Conservation (phyloP, 2,888 invertebrate genomes). For the Cheilosia pagana region DNA sequence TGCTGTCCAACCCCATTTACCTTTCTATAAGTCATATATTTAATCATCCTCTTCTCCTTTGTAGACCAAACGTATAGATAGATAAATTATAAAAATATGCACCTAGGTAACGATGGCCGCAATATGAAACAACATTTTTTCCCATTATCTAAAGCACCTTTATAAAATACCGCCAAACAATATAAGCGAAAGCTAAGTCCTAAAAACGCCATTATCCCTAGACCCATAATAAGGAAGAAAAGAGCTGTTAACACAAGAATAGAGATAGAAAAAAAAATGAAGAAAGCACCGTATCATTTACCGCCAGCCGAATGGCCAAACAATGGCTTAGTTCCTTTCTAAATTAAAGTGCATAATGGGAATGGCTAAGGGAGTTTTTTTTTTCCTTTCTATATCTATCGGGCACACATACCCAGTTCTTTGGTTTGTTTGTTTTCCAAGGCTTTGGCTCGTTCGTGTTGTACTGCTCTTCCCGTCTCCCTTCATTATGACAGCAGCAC, state of each 20-base stretch:
- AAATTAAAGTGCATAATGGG: conserved; percentile 67
- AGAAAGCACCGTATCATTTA: conserved; percentile 50
- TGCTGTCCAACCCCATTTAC: no score
- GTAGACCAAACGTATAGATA: background rate
- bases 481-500: no score
- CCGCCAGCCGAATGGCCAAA: conserved; percentile 60
- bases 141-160: conserved; percentile 1
- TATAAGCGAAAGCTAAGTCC: background rate
- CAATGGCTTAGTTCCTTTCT: conserved; percentile 65
- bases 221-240: conserved; percentile 15
- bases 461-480: conserved; percentile 19
- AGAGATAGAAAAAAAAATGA: conserved; percentile 26
- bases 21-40: no score
- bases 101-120: conserved; percentile 16
- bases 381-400: conserved; percentile 18
- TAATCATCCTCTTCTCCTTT: no score
- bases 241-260: conserved; percentile 30
- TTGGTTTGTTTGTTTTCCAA: conserved; percentile 51
- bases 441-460: conserved; percentile 40
- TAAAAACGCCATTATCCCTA: conserved; percentile 36
- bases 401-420: conserved; percentile 18
- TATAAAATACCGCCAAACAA: conserved; percentile 4
- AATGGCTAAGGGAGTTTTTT: conserved; percentile 34
- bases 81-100: background rate
- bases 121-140: conserved; percentile 29